Conservation (phyloP, 2,888 invertebrate species). For the Timema cristinae region DNA sequence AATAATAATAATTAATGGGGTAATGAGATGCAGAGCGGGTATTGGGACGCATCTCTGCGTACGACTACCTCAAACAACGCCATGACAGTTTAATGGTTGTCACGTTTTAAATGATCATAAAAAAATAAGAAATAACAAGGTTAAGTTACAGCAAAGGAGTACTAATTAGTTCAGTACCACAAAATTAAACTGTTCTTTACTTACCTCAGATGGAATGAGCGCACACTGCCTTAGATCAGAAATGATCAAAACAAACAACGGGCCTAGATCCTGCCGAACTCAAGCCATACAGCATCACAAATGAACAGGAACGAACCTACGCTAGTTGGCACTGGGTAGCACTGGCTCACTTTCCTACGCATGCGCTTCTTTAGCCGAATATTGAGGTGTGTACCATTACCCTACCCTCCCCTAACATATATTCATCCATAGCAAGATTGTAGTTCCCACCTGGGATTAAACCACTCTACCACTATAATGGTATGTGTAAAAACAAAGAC, state of each 20-base stretch:
- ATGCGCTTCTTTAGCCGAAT: too few relatives aligned
- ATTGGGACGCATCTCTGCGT: slow-evolving; percentile 3
- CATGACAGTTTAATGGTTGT: neutral
- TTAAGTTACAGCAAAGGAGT: neutral
- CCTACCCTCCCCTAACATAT: too few relatives aligned
- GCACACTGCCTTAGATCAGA: neutral
- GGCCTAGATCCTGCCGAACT: neutral
- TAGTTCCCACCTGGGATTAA: too few relatives aligned
- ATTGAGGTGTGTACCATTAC: too few relatives aligned
- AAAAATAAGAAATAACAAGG: neutral
- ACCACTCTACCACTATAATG: too few relatives aligned
- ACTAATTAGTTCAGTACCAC: neutral
- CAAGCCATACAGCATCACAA: neutral
- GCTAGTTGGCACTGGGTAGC: too few relatives aligned
- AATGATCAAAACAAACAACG: neutral
- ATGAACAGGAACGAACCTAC: neutral
- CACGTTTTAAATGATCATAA: slow-evolving; percentile 4
- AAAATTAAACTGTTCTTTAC: neutral
- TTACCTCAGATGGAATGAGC: neutral
- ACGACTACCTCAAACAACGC: neutral
- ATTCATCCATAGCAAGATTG: too few relatives aligned
- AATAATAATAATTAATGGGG: neutral
- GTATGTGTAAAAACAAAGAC: too few relatives aligned
- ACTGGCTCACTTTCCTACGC: too few relatives aligned
- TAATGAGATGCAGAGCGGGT: slow-evolving; percentile 1